phyloP scores from a whole-genome alignment of 2,797 vertebrate genomes.

The Apogon hyalosoma region DNA sequence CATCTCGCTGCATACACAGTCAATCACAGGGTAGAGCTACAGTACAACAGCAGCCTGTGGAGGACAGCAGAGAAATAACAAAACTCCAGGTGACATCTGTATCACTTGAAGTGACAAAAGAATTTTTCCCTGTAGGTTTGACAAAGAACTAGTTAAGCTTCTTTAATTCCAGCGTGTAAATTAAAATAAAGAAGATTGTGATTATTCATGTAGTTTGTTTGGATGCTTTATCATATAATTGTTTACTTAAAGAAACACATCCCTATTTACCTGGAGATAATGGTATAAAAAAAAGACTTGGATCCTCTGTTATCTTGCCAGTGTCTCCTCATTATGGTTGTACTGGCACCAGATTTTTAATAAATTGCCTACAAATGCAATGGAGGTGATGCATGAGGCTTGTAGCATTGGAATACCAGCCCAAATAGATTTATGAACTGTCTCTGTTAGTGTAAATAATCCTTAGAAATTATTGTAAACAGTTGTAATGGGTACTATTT shows the following conservation, averaged over 20 bases:
- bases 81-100: slow-evolving; percentile 64
- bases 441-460: not conserved
- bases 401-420: not conserved
- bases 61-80: slow-evolving; percentile 68
- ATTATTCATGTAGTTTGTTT: too few relatives aligned
- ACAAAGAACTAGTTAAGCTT: not conserved
- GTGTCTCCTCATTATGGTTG: too few relatives aligned
- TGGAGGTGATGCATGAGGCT: not conserved
- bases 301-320: too few relatives aligned
- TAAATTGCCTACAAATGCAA: not conserved
- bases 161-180: not conserved
- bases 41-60: slow-evolving; percentile 45
- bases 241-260: too few relatives aligned
- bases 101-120: slow-evolving; percentile 48
- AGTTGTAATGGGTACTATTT: not conserved
- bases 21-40: slow-evolving; percentile 56
- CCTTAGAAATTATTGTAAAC: not conserved
- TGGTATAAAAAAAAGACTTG: too few relatives aligned
- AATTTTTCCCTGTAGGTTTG: slow-evolving; percentile 14
- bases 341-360: too few relatives aligned
- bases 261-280: too few relatives aligned
- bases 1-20: slow-evolving; percentile 58
- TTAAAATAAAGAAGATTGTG: too few relatives aligned
- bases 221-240: too few relatives aligned
- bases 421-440: not conserved